These are phyloP conservation scores for Troides oblongomaculatus DNA, from an alignment of 2,888 invertebrate species.

Conservation along the genomic window DNA sequence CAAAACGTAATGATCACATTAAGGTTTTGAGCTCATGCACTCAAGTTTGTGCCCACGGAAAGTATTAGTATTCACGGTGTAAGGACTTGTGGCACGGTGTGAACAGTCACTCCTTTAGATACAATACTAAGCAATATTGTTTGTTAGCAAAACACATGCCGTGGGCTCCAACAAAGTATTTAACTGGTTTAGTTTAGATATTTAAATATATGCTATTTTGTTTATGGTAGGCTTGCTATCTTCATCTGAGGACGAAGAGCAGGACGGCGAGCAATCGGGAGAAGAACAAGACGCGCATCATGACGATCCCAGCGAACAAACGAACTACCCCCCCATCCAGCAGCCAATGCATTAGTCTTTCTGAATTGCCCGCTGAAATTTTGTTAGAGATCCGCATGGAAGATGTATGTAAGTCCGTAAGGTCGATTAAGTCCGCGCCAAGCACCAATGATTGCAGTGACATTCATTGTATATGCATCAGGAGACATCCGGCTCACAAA, in stretches of 20 bases:
- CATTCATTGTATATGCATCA: not conserved
- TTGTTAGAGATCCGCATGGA: not conserved
- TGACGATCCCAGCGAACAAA: constrained; percentile 54
- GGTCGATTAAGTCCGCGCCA: not conserved
- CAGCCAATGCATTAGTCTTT: constrained; percentile 58
- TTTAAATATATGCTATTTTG: too few relatives aligned
- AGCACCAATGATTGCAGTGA: not conserved
- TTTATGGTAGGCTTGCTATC: constrained; percentile 74
- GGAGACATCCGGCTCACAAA: not conserved
- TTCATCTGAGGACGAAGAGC: constrained; percentile 82
- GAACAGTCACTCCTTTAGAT: too few relatives aligned
- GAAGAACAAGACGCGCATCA: constrained; percentile 77
- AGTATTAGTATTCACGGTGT: too few relatives aligned
- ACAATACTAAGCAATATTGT: too few relatives aligned
- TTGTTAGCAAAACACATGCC: too few relatives aligned
- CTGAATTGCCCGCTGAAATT: not conserved
- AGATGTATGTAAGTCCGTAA: not conserved
- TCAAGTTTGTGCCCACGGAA: too few relatives aligned
- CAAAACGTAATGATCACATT: too few relatives aligned
- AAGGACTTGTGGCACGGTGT: too few relatives aligned
- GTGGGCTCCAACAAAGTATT: too few relatives aligned
- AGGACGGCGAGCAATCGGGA: constrained; percentile 79
- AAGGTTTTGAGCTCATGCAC: too few relatives aligned
- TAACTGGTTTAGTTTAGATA: too few relatives aligned
- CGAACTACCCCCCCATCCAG: constrained; percentile 49